Percentiles rank a stretch among this genome's conserved stretches.
phyloP scores from a whole-genome alignment of 2,113 vertebrate species.

The Sturnira hondurensis region DNA sequence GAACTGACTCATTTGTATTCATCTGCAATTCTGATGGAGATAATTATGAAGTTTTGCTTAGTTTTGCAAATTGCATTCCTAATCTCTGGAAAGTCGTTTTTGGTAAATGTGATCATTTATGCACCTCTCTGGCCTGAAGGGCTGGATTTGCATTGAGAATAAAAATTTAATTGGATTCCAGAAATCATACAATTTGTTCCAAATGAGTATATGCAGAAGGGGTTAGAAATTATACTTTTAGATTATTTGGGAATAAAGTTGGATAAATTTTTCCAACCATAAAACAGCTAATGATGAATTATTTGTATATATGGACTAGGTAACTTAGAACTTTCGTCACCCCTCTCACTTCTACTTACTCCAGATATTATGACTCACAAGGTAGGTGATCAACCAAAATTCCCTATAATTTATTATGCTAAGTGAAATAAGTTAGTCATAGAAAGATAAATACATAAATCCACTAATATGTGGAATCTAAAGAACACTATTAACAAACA shows the following conservation, averaged over 20 bases:
- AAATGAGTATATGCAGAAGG: not conserved
- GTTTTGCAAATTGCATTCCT: not conserved
- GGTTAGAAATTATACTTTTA: not conserved
- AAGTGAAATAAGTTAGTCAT: no score
- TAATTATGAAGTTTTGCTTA: not conserved
- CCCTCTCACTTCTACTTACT: not conserved
- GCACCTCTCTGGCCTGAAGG: not conserved
- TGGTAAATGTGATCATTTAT: not conserved
- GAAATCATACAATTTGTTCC: not conserved
- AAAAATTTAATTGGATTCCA: not conserved
- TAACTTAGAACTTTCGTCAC: not conserved
- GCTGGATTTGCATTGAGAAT: not conserved
- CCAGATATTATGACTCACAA: not conserved
- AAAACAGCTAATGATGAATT: not conserved
- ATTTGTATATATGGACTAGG: not conserved
- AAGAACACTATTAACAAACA: no score
- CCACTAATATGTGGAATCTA: no score
- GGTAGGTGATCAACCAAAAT: not conserved
- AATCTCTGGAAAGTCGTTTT: not conserved
- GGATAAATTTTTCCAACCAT: not conserved
- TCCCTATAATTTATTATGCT: not conserved
- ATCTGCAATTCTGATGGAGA: not conserved
- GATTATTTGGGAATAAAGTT: not conserved
- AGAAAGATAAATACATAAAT: no score
- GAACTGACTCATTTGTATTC: not conserved